Conservation (phyloP, 2,113 vertebrate genomes). For the Nothoprocta pentlandii region DNA sequence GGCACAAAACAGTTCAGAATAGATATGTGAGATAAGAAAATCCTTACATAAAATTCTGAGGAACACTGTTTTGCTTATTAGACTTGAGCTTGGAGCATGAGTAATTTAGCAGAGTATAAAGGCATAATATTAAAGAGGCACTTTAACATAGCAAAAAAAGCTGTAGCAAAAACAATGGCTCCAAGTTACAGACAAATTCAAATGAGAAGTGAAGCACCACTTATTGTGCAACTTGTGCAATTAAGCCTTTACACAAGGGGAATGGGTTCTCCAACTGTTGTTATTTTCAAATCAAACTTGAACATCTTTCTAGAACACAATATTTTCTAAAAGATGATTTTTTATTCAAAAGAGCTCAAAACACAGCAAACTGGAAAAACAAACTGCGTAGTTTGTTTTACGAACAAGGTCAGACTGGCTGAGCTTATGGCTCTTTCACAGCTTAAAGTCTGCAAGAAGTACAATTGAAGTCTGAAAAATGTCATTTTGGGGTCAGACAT, state of each 20-base stretch:
- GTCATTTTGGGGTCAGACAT: conserved; percentile 53
- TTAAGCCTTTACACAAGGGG: background rate
- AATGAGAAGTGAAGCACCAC: background rate
- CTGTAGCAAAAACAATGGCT: background rate
- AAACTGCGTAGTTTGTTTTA: background rate
- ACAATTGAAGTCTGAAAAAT: conserved; percentile 52
- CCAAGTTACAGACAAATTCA: background rate
- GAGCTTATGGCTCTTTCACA: conserved; percentile 35
- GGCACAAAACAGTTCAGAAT: background rate
- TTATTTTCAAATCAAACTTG: background rate
- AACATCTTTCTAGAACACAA: background rate
- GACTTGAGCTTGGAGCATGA: background rate
- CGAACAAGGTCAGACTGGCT: conserved; percentile 45
- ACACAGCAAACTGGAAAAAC: background rate
- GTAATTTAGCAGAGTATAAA: background rate
- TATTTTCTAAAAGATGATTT: background rate
- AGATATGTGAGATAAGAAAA: background rate
- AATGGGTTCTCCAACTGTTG: background rate
- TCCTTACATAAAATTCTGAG: background rate
- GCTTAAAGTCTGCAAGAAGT: conserved; percentile 42
- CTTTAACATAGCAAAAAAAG: background rate
- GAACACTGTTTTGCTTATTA: background rate
- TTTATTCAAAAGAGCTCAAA: background rate
- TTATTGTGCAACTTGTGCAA: background rate
- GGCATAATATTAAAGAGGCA: background rate